Conservation (phyloP, 2,113 vertebrate species). For the Turdus rufiventris region DNA sequence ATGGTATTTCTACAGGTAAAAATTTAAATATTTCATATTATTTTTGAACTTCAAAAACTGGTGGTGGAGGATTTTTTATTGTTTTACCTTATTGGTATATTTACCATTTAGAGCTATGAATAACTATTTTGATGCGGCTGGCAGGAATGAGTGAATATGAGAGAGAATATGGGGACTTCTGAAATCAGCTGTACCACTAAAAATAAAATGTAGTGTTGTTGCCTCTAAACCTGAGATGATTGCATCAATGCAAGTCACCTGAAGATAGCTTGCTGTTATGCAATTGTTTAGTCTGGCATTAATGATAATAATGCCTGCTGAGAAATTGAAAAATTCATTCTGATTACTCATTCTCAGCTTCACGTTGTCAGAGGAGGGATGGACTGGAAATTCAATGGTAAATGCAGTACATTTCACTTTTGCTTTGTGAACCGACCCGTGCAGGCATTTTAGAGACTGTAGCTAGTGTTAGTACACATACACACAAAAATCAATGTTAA, state of each 20-base stretch:
- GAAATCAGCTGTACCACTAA: background rate
- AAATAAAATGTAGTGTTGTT: background rate
- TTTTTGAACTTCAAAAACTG: background rate
- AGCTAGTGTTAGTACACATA: background rate
- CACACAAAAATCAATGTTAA: background rate
- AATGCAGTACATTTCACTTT: background rate
- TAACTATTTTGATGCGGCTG: background rate
- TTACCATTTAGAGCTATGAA: background rate
- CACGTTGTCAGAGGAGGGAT: background rate
- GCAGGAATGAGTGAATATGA: background rate
- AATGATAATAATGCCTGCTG: background rate
- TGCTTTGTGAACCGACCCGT: background rate
- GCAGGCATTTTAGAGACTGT: background rate
- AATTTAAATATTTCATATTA: background rate
- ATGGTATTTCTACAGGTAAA: conserved; percentile 90
- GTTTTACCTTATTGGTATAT: background rate
- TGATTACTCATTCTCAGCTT: background rate
- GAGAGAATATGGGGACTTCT: background rate
- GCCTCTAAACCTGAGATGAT: background rate
- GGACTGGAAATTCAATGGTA: background rate
- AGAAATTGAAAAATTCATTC: background rate
- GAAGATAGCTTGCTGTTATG: background rate
- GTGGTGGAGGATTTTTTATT: background rate
- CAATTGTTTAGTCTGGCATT: background rate
- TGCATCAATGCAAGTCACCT: background rate